Evolutionary conservation across 2,888 invertebrate species (phyloP).

Genomic region (Amphimallon solstitiale): DNA sequence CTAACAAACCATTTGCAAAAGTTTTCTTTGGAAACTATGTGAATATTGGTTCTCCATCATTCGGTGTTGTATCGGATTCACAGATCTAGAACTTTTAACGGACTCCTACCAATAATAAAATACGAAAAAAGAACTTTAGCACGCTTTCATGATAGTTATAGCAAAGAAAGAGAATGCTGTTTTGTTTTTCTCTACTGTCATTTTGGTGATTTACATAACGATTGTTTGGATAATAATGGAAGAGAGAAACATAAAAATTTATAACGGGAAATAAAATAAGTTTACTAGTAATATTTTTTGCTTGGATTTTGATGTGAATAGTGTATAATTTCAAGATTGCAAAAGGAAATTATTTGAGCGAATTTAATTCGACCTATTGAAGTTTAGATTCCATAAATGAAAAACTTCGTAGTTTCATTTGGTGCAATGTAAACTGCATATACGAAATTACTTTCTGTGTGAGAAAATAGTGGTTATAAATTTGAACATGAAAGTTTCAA

Average conservation of each 20-base stretch:
- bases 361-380: too few species aligned
- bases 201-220: conserved; percentile 16
- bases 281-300: background rate
- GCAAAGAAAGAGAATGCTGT: conserved; percentile 1
- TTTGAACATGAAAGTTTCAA: background rate
- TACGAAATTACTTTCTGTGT: conserved; percentile 3
- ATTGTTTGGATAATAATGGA: conserved; percentile 8
- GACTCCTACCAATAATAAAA: conserved; percentile 20
- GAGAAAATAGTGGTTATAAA: conserved; percentile 8
- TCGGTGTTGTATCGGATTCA: background rate
- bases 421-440: too few species aligned
- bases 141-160: background rate
- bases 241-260: background rate
- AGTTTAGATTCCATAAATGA: too few species aligned
- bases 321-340: background rate
- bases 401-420: too few species aligned
- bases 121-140: background rate
- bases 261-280: background rate
- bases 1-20: conserved; percentile 18
- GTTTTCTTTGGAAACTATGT: background rate
- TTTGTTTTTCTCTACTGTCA: conserved; percentile 4
- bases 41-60: conserved; percentile 21
- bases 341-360: too few species aligned
- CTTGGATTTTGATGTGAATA: background rate
- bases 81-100: conserved; percentile 13